phyloP scores from a whole-genome alignment of 2,888 invertebrate species.

The Drosophila gaucha region DNA sequence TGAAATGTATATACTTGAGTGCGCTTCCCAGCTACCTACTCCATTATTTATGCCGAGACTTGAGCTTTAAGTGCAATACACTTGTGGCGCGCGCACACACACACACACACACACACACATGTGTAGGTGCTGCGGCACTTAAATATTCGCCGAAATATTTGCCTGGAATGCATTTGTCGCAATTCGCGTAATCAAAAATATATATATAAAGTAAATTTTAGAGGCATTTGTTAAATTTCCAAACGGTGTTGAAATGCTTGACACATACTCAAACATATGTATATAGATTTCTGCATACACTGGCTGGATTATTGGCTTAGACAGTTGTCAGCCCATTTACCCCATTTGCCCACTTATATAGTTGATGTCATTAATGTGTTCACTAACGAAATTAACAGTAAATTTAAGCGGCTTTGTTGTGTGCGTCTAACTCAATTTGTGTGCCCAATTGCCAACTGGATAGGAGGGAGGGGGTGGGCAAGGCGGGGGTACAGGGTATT shows the following conservation, averaged over 20 bases:
- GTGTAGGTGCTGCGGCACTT: slow-evolving; percentile 47
- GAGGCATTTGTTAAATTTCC: background rate
- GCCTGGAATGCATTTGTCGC: slow-evolving; percentile 34
- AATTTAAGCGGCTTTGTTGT: slow-evolving; percentile 69
- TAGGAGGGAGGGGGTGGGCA: background rate
- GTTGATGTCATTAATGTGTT: slow-evolving; percentile 64
- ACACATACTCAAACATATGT: slow-evolving; percentile 4
- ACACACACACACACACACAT: slow-evolving; percentile 12
- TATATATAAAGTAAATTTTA: slow-evolving; percentile 22
- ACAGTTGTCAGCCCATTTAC: slow-evolving; percentile 22
- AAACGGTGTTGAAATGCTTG: slow-evolving; percentile 37
- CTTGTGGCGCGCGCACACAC: slow-evolving; percentile 29
- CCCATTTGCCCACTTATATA: slow-evolving; percentile 36
- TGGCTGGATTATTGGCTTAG: slow-evolving; percentile 54
- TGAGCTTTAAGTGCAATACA: slow-evolving; percentile 47
- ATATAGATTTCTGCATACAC: background rate
- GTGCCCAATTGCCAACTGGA: slow-evolving; percentile 22
- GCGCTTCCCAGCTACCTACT: slow-evolving; percentile 8
- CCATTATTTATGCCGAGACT: slow-evolving; percentile 34
- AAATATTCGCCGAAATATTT: too few relatives aligned
- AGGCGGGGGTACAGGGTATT: background rate
- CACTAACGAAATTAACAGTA: slow-evolving; percentile 73
- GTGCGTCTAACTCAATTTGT: slow-evolving; percentile 67
- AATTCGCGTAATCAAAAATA: slow-evolving; percentile 17
- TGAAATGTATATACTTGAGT: slow-evolving; percentile 43